Conservation (phyloP, 2,113 vertebrate genomes). For the Hippocampus comes region DNA sequence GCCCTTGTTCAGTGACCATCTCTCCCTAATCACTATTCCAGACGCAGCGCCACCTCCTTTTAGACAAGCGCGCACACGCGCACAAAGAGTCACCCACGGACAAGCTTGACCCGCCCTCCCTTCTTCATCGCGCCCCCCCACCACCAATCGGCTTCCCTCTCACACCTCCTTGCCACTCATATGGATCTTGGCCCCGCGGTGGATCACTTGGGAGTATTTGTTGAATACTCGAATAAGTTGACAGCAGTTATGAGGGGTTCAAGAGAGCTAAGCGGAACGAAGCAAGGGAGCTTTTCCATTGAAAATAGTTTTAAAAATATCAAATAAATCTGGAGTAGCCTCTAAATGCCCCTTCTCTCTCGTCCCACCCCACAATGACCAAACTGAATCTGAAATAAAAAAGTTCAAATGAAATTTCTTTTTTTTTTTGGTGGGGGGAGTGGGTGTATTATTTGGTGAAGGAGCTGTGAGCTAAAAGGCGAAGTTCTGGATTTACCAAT, state of each 20-base stretch:
- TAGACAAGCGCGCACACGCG: slow-evolving; percentile 12
- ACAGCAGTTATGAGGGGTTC: slow-evolving; percentile 43
- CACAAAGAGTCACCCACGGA: slow-evolving; percentile 19
- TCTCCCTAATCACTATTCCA: slow-evolving; percentile 31
- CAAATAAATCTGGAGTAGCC: too few relatives aligned
- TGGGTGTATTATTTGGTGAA: too few relatives aligned
- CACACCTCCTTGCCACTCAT: slow-evolving; percentile 48
- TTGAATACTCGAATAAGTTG: slow-evolving; percentile 67
- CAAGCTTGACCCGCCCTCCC: slow-evolving; percentile 29
- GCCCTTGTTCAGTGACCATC: slow-evolving; percentile 22
- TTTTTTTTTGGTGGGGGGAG: too few relatives aligned
- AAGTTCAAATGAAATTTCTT: too few relatives aligned
- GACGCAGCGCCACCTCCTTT: slow-evolving; percentile 21
- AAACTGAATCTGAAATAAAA: too few relatives aligned
- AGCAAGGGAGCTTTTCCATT: background rate
- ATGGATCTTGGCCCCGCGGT: slow-evolving; percentile 42
- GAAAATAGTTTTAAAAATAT: too few relatives aligned
- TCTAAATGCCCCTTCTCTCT: too few relatives aligned
- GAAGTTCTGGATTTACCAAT: too few relatives aligned
- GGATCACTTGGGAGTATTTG: slow-evolving; percentile 62
- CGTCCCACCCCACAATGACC: too few relatives aligned
- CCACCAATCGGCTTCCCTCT: slow-evolving; percentile 19
- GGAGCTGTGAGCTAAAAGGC: too few relatives aligned
- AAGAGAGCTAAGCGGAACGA: background rate
- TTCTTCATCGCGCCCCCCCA: slow-evolving; percentile 15